These are phyloP conservation scores for Xylophagus ater DNA, from an alignment of 2,888 invertebrate species.

Conservation along the genomic window DNA sequence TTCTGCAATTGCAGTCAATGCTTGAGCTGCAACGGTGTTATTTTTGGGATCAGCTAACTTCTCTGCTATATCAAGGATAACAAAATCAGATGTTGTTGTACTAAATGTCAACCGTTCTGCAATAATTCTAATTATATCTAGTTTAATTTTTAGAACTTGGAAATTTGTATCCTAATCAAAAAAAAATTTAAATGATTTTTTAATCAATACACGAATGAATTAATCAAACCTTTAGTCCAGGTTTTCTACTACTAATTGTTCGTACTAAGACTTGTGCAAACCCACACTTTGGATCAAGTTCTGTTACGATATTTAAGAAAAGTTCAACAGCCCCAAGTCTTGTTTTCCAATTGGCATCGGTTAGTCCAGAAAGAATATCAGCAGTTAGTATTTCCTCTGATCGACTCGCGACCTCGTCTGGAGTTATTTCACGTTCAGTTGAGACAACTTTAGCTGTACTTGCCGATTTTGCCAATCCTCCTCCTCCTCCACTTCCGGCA, in stretches of 20 bases:
- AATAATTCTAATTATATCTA: conserved; percentile 68
- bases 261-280: conserved; percentile 63
- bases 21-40: conserved; percentile 48
- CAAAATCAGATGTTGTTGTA: conserved; percentile 59
- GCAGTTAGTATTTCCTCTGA: conserved; percentile 54
- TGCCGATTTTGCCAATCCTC: conserved; percentile 28
- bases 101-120: conserved; percentile 66
- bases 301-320: conserved; percentile 50
- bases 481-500: conserved; percentile 11
- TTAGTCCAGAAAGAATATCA: conserved; percentile 54
- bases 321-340: conserved; percentile 66
- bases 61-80: conserved; percentile 69
- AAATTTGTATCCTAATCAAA: conserved; percentile 68
- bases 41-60: conserved; percentile 80
- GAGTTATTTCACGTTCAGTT: conserved; percentile 54
- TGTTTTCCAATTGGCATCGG: conserved; percentile 77
- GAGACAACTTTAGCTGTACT: conserved; percentile 33
- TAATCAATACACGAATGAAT: neutral
- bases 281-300: conserved; percentile 50
- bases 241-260: conserved; percentile 64
- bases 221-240: conserved; percentile 49
- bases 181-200: neutral
- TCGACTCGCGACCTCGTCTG: conserved; percentile 67
- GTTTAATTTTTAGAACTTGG: conserved; percentile 72
- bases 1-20: conserved; percentile 65